These are phyloP conservation scores for Polydrusus tereticollis DNA, from an alignment of 2,888 invertebrate species.

Conservation along the genomic window DNA sequence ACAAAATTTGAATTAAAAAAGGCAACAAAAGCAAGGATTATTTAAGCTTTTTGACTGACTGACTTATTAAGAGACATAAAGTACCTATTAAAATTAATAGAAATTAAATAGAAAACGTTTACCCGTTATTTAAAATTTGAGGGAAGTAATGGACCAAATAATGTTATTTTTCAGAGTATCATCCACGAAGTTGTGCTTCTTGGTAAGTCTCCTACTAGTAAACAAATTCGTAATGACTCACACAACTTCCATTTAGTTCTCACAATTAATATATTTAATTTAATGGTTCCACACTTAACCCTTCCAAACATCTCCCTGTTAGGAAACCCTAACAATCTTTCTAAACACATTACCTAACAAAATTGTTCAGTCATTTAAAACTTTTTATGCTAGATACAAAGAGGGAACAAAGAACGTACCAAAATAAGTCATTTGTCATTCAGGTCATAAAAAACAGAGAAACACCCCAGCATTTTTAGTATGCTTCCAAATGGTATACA, in stretches of 20 bases:
- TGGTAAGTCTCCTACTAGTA: neutral
- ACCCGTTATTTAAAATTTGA: too few relatives aligned
- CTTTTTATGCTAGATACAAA: constrained; percentile 23
- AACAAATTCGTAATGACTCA: neutral
- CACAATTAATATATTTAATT: constrained; percentile 5
- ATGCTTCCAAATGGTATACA: constrained; percentile 1
- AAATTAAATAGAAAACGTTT: too few relatives aligned
- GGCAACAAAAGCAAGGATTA: too few relatives aligned
- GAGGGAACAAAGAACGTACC: constrained; percentile 39
- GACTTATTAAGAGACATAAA: too few relatives aligned
- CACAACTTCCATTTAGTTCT: neutral
- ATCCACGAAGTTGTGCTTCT: too few relatives aligned
- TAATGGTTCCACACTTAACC: neutral
- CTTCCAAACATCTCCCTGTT: neutral
- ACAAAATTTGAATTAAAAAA: too few relatives aligned
- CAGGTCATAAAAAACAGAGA: constrained; percentile 26
- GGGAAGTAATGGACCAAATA: too few relatives aligned
- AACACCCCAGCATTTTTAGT: constrained; percentile 24
- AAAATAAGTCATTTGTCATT: constrained; percentile 49
- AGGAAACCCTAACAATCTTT: constrained; percentile 4
- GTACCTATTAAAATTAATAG: too few relatives aligned
- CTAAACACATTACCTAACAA: constrained; percentile 21
- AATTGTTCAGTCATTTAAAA: constrained; percentile 25
- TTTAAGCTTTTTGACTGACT: too few relatives aligned
- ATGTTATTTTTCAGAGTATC: too few relatives aligned